These are phyloP conservation scores for Prolemur simus DNA, from an alignment of 2,113 vertebrate genomes.

Conservation along the genomic window DNA sequence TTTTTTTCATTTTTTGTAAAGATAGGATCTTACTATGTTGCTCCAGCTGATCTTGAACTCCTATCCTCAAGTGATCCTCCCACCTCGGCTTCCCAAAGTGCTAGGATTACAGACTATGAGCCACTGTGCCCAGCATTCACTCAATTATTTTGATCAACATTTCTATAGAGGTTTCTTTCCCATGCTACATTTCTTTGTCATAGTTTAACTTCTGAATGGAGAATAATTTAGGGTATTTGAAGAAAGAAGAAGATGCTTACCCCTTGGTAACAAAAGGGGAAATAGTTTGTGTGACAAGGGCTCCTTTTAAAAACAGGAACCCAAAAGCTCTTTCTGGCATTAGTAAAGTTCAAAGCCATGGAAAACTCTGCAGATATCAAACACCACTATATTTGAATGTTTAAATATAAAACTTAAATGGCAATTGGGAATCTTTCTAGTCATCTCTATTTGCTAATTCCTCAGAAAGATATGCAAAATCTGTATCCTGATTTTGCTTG, in stretches of 20 bases:
- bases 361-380: slow-evolving; percentile 24
- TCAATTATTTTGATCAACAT: neutral
- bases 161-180: neutral
- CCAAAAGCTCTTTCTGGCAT: neutral
- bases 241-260: neutral
- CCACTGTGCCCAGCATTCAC: neutral
- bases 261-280: neutral
- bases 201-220: neutral
- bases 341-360: neutral
- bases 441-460: slow-evolving; percentile 35
- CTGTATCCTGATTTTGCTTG: neutral
- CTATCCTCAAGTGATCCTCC: no score
- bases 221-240: neutral
- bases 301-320: neutral
- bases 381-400: neutral
- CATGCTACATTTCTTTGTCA: neutral
- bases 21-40: no score
- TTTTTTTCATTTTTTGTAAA: no score
- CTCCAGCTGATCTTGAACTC: no score
- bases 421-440: slow-evolving; percentile 20
- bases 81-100: no score
- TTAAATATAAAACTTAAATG: slow-evolving; percentile 47
- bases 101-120: no score
- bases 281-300: neutral
- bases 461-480: slow-evolving; percentile 22